Evolutionary conservation across 2,888 invertebrate species (phyloP).

Genomic region (Desoria tigrina): DNA sequence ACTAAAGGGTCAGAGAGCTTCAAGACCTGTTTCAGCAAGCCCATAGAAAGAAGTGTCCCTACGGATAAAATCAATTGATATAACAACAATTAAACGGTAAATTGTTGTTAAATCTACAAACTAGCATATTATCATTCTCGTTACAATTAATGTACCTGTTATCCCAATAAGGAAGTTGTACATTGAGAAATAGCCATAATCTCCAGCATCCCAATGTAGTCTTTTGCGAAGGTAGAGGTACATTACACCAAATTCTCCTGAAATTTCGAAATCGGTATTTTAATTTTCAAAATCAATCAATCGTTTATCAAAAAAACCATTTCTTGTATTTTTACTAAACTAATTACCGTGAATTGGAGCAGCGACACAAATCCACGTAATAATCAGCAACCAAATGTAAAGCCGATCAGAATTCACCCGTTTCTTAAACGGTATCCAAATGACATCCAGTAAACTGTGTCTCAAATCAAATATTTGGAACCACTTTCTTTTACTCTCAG

Average conservation of each 20-base stretch:
- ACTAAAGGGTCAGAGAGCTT: conserved; percentile 84
- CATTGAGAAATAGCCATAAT: conserved; percentile 44
- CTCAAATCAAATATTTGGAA: too few relatives aligned
- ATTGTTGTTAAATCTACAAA: not conserved
- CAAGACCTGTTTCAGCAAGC: conserved; percentile 76
- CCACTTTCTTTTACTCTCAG: too few relatives aligned
- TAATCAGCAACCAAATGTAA: conserved; percentile 30
- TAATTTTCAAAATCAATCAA: too few relatives aligned
- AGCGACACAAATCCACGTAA: conserved; percentile 35
- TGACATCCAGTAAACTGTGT: not conserved
- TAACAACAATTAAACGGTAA: not conserved
- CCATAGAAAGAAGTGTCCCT: conserved; percentile 64
- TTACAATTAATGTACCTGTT: too few relatives aligned
- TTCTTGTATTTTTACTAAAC: too few relatives aligned
- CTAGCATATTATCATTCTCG: too few relatives aligned
- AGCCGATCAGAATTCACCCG: conserved; percentile 15
- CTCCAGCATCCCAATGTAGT: conserved; percentile 38
- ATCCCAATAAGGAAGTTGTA: conserved; percentile 42
- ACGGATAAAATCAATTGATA: not conserved
- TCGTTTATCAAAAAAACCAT: too few relatives aligned
- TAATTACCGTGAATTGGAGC: conserved; percentile 47
- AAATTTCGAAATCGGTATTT: not conserved
- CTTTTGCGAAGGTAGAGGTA: conserved; percentile 41
- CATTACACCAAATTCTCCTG: conserved; percentile 48
- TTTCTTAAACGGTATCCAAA: conserved; percentile 12